Evolutionary conservation across 2,888 invertebrate genomes (phyloP), one percentile per base, ranked within the genome.

Genomic region (Branchellion lobata): DNA sequence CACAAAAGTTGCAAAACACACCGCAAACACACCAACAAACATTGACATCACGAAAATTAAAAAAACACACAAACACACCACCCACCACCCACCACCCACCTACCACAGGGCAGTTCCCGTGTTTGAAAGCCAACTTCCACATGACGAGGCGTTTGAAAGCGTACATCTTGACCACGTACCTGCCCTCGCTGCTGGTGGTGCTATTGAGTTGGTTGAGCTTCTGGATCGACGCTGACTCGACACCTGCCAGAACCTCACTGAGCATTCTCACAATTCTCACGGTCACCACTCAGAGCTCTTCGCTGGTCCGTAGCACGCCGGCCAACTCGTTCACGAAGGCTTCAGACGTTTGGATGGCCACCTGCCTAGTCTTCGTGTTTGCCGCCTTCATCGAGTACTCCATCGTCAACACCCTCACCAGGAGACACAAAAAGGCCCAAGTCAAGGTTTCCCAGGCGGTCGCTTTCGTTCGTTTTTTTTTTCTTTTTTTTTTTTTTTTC

Each of bases 131-230:
- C 21, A 57, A 81, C 79, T 80, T 83, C 57, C 80, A 82, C 76
- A 79, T 84, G n/a, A 79, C 76, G 73, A 80, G 84, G 8, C 83
- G 81, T 27, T 75, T 83, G 36, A 81, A 80, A 73, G 82, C 80
- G 57, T 84, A 84, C 79, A 61, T 84, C 34, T 57, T 84, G 33
- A 84, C 82, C 74, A 81, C 79, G 76, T 84, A 83, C 81, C 76
- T 84, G 57, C 84, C 84, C 27, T 81, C 80, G 71, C 40, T 81
- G 36, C 83, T 84, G 51, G 81, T 84, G 57, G 84, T 84, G 53
- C 73, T 84, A 1, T 81, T 84, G 51, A 83, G 83, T 51, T 84
- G 84, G 84, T 81, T 84, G 68, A 84, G 83, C 51, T 84, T 84
- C 80, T 84, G 84, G 84, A 83, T 84, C 78, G 82, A 83, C 81